phyloP scores from a whole-genome alignment of 2,888 invertebrate genomes.

The Amorpha juglandis region DNA sequence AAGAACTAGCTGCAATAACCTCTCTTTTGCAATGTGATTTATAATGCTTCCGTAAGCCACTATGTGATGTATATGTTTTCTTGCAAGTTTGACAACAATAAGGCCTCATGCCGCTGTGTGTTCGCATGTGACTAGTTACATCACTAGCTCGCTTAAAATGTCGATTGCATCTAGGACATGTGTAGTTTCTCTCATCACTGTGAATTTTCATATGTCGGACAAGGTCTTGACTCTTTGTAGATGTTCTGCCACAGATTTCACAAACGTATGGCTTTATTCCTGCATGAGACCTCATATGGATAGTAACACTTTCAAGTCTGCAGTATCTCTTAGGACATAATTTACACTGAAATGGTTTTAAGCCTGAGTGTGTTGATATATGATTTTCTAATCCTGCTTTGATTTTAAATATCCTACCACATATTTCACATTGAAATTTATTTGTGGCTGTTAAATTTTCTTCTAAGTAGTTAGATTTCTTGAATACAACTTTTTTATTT shows the following conservation, averaged over 20 bases:
- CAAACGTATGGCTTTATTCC: conserved; percentile 79
- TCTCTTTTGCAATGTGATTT: conserved; percentile 35
- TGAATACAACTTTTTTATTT: neutral
- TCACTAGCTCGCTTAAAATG: conserved; percentile 52
- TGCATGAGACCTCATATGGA: conserved; percentile 78
- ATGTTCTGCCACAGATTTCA: conserved; percentile 67
- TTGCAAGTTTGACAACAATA: conserved; percentile 46
- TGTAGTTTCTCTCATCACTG: conserved; percentile 48
- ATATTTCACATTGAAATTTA: conserved; percentile 45
- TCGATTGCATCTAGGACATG: conserved; percentile 47
- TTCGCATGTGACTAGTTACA: conserved; percentile 48
- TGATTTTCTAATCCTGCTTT: conserved; percentile 52
- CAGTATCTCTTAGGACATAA: conserved; percentile 64
- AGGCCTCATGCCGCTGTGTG: conserved; percentile 50
- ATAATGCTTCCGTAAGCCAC: conserved; percentile 51
- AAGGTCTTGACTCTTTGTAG: conserved; percentile 51
- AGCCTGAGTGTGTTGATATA: conserved; percentile 59
- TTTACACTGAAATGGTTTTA: conserved; percentile 60
- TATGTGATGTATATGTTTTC: conserved; percentile 50
- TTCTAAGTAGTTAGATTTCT: neutral
- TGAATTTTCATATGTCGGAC: conserved; percentile 51
- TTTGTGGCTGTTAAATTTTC: conserved; percentile 27
- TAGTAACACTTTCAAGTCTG: conserved; percentile 67
- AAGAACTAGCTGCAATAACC: neutral
- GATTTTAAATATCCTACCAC: conserved; percentile 46